Conservation (phyloP, 2,797 vertebrate species). For the Oreortyx pictus region DNA sequence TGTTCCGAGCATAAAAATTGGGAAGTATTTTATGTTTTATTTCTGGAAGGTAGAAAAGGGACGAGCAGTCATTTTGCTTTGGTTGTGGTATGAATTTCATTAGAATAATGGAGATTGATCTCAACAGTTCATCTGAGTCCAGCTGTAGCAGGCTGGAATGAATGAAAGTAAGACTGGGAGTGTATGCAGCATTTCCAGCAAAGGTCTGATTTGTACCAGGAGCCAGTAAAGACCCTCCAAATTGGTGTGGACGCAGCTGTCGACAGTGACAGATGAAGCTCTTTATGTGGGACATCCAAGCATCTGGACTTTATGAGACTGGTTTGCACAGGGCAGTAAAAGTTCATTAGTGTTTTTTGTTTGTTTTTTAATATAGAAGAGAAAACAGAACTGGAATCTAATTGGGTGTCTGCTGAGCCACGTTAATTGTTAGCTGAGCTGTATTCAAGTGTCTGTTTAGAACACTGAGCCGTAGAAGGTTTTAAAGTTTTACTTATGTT, state of each 20-base stretch:
- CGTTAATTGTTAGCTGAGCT: constrained; percentile 22
- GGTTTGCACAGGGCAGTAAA: no score
- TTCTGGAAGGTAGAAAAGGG: not conserved
- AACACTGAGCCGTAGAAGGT: constrained; percentile 9
- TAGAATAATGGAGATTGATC: not conserved
- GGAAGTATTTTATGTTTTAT: not conserved
- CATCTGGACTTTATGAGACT: not conserved
- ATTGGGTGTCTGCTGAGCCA: constrained; percentile 16
- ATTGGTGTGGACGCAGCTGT: not conserved
- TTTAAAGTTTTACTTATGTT: constrained; percentile 46
- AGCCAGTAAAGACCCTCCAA: not conserved
- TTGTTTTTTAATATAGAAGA: not conserved
- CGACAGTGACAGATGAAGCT: not conserved
- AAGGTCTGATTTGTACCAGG: not conserved
- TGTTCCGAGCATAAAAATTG: not conserved
- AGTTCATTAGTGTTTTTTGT: not conserved
- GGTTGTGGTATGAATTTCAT: not conserved
- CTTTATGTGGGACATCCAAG: not conserved
- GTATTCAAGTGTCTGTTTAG: constrained; percentile 27
- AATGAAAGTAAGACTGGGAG: not conserved
- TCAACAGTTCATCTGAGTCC: not conserved
- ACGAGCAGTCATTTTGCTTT: not conserved
- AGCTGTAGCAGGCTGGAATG: not conserved
- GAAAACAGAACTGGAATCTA: not conserved
- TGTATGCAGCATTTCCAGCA: not conserved